Conservation (phyloP, 2,113 vertebrate genomes). For the Cervus canadensis region DNA sequence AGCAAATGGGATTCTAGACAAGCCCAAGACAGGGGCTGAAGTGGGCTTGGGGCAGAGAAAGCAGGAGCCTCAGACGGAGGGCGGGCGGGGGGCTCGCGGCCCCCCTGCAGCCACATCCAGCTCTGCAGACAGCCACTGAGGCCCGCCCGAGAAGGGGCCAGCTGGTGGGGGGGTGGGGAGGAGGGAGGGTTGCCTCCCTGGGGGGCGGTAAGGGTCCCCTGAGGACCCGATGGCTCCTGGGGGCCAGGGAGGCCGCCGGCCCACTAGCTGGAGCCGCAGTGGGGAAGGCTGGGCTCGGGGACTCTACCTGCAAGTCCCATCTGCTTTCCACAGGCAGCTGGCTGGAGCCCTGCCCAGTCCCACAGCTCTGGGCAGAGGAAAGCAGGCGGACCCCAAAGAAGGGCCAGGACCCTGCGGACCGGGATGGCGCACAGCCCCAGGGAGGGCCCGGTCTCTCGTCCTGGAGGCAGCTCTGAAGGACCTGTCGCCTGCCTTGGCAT, state of each 20-base stretch:
- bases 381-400: not conserved
- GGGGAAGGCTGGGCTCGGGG: not conserved
- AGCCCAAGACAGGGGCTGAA: not conserved
- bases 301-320: not conserved
- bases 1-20: rapidly evolving
- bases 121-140: not conserved
- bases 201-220: rapidly evolving
- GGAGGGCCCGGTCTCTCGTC: not conserved
- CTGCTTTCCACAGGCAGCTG: not conserved
- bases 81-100: rapidly evolving
- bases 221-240: rapidly evolving
- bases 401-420: not conserved
- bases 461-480: not conserved
- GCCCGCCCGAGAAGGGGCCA: not conserved
- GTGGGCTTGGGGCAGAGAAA: not conserved
- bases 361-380: not conserved
- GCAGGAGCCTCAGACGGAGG: too few relatives aligned
- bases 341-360: not conserved
- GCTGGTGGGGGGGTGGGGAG: rapidly evolving
- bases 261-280: rapidly evolving
- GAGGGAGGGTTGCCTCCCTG: not conserved
- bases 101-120: not conserved
- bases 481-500: not conserved
- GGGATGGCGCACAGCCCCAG: not conserved
- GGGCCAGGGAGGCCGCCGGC: rapidly evolving